These are phyloP conservation scores for Sebastes melanostomus DNA, from an alignment of 2,797 vertebrate species.

Conservation along the genomic window DNA sequence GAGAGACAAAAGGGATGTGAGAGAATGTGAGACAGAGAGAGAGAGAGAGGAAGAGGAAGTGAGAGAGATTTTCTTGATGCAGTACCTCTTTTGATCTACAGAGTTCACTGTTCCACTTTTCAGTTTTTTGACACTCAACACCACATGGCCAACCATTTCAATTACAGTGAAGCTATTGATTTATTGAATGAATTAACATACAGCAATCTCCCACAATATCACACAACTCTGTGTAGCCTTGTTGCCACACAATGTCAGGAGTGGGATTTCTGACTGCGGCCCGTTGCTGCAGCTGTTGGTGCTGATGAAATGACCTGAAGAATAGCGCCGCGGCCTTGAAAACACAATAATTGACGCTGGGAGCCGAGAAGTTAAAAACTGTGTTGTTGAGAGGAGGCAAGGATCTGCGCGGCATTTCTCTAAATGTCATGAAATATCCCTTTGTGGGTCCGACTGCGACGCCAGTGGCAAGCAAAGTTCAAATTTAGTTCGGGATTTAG, in stretches of 20 bases:
- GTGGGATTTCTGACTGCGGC: slow-evolving; percentile 22
- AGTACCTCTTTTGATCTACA: slow-evolving; percentile 68
- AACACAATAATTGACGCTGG: slow-evolving; percentile 42
- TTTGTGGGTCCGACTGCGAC: slow-evolving; percentile 36
- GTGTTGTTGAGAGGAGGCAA: slow-evolving; percentile 5
- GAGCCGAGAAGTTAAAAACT: slow-evolving; percentile 18
- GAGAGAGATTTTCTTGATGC: slow-evolving; percentile 2
- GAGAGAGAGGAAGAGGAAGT: not conserved
- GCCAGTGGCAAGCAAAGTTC: slow-evolving; percentile 48
- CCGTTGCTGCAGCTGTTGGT: slow-evolving; percentile 25
- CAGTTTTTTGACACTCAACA: slow-evolving; percentile 22
- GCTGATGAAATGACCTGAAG: slow-evolving; percentile 38
- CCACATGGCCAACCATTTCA: slow-evolving; percentile 63
- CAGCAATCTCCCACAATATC: slow-evolving; percentile 67
- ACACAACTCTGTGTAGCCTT: slow-evolving; percentile 56
- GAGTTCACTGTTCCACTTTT: slow-evolving; percentile 80
- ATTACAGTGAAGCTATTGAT: slow-evolving; percentile 77
- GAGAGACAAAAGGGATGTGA: slow-evolving; percentile 24
- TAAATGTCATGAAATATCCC: slow-evolving; percentile 70
- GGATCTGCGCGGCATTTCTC: slow-evolving; percentile 34
- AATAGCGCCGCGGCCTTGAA: slow-evolving; percentile 39
- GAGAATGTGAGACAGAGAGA: not conserved
- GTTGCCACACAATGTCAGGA: slow-evolving; percentile 46
- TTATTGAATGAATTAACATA: slow-evolving; percentile 81
- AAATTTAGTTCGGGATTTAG: slow-evolving; percentile 63